These are phyloP conservation scores for Scatophagus argus DNA, from an alignment of 2,113 vertebrate genomes.

Conservation along the genomic window DNA sequence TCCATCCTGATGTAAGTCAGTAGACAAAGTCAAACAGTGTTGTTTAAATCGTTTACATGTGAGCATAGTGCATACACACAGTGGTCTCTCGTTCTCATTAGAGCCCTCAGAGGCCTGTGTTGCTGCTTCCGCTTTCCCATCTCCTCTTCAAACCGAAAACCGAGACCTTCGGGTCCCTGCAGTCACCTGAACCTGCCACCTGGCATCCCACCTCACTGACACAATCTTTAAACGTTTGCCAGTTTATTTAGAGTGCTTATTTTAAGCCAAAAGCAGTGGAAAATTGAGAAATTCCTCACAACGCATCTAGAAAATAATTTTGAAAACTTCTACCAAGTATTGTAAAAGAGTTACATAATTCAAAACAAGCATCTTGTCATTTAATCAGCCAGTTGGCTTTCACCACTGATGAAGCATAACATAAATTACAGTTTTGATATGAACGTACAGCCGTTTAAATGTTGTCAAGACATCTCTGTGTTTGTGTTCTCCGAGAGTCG, in stretches of 20 bases:
- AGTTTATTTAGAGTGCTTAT: background rate
- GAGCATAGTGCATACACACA: no score
- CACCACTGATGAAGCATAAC: background rate
- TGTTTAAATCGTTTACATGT: no score
- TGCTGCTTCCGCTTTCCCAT: background rate
- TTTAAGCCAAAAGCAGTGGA: no score
- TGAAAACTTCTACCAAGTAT: no score
- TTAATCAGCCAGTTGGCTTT: background rate
- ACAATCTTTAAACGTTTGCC: background rate
- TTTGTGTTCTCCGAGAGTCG: background rate
- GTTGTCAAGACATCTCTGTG: constrained; percentile 3
- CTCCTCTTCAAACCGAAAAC: constrained; percentile 46
- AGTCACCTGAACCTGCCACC: background rate
- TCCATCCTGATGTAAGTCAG: no score
- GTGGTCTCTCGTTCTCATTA: no score
- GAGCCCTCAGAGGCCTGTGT: background rate
- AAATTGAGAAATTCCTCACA: no score
- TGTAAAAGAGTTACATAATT: background rate
- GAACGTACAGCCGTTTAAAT: background rate
- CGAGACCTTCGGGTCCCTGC: no score
- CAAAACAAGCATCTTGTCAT: background rate
- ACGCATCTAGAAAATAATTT: no score
- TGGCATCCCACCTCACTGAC: background rate
- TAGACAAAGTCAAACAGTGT: no score
- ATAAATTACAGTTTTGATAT: background rate